Evolutionary conservation across 2,797 vertebrate species (phyloP).

Genomic region (Cyclura pinguis): DNA sequence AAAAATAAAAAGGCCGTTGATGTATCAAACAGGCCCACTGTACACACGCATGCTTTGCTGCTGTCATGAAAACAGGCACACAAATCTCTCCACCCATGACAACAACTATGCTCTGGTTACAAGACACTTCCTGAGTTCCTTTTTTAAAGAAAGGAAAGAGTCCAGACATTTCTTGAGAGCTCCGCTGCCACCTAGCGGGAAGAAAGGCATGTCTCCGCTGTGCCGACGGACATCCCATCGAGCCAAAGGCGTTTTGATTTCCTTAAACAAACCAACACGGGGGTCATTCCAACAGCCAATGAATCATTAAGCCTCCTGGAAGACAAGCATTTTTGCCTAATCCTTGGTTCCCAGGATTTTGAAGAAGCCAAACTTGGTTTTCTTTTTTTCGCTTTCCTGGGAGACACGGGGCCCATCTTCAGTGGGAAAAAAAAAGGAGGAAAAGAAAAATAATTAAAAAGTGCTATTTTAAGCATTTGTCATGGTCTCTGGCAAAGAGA

Average conservation of each 20-base stretch:
- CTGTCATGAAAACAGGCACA: not conserved
- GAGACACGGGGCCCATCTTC: slow-evolving; percentile 68
- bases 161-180: slow-evolving; percentile 49
- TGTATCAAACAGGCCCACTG: too few species aligned
- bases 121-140: not conserved
- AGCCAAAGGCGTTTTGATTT: not conserved
- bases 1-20: not conserved
- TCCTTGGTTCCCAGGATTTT: slow-evolving; percentile 75
- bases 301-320: not conserved
- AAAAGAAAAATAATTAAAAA: not conserved
- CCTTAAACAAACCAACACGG: not conserved
- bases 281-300: slow-evolving; percentile 11
- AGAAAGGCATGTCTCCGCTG: not conserved
- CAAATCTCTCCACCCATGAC: not conserved
- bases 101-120: not conserved
- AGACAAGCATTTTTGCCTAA: not conserved
- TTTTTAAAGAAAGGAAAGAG: not conserved
- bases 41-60: fast-evolving
- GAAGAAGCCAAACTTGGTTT: slow-evolving; percentile 70
- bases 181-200: slow-evolving; percentile 74
- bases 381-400: slow-evolving; percentile 71
- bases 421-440: not conserved
- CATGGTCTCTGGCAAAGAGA: not conserved
- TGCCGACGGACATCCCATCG: too few species aligned
- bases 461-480: not conserved